Base-by-base conservation (phyloP, 2,888 invertebrate genomes). In the Pseudococcus jackbeardsleyi region DNA sequence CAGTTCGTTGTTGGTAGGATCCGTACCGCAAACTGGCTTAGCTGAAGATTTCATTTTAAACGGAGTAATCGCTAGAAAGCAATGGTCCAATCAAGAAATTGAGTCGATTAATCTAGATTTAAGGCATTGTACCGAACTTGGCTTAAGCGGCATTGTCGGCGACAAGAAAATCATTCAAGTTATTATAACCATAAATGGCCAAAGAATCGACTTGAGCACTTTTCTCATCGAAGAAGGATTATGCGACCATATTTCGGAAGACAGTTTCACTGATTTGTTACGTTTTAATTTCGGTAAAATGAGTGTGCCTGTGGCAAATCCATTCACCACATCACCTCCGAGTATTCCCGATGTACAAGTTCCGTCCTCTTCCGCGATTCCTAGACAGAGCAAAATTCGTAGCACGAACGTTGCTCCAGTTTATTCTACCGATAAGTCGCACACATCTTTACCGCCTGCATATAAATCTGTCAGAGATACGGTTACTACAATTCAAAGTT, bases 401-500 rank as follows among this genome's bases (percentile, higher is more conserved):
- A 33, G 72, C n/a, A 46, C 79, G 1, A 46, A 4, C 22, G 0
- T 46, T 46, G 0, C 79, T 4, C 5, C 79, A 9, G 39, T 12
- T 12, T 77, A 19, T 17, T 0, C 39, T 4, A 39, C 15, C 39
- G 77, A 77, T 8, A 15, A 5, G 33, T 17, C 39, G 22, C 22
- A 26, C 6, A 4, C 72, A 33, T 1, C 33, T 46, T 1, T 82
- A 19, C 17, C 79, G 26, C 72, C 33, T 17, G 0, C 79, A 11
- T 82, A 82, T 46, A 46, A 82, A 11, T 0, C 22, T 0, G 46
- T 82, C 15, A 5, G 79, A 42, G 33, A 6, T 6, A 42, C 87
- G 64, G 15, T 84, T 72, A 9, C 89, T 12, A 6, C 11, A 42
- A 77, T 89, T 2, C 90, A 77, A 91, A 92, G 89, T 91, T 93